Evolutionary conservation across 2,888 invertebrate species (phyloP).

Genomic region (Tipula vernalis): DNA sequence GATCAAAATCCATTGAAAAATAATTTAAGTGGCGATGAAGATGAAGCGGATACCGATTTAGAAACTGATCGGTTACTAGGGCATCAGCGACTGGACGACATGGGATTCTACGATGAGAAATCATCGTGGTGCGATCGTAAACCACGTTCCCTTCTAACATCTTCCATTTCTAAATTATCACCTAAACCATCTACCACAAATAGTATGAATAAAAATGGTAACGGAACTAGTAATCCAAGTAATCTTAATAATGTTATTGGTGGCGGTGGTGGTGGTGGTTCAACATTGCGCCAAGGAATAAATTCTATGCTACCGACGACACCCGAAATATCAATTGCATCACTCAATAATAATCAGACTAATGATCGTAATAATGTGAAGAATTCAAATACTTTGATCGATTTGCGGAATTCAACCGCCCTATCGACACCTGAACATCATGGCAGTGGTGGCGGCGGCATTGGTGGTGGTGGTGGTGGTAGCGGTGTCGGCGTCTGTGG

Average conservation of each 20-base stretch:
- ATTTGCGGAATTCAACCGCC: slow-evolving; percentile 24
- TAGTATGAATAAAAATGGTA: neutral
- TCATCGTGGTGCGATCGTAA: slow-evolving; percentile 32
- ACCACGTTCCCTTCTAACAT: slow-evolving; percentile 24
- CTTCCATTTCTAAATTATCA: slow-evolving; percentile 33
- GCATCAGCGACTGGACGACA: slow-evolving; percentile 87
- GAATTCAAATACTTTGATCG: slow-evolving; percentile 25
- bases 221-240: neutral
- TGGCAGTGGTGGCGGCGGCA: neutral
- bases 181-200: slow-evolving; percentile 32
- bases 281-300: slow-evolving; percentile 29
- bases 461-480: neutral
- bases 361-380: slow-evolving; percentile 6
- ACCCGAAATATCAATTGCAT: slow-evolving; percentile 28
- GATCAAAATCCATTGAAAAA: slow-evolving; percentile 40
- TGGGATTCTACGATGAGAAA: slow-evolving; percentile 85
- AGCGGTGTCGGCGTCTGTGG: slow-evolving; percentile 17
- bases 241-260: neutral
- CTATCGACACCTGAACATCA: slow-evolving; percentile 33
- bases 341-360: neutral
- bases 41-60: slow-evolving; percentile 91
- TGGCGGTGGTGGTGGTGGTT: slow-evolving; percentile 16
- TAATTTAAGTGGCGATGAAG: slow-evolving; percentile 49
- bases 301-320: slow-evolving; percentile 34
- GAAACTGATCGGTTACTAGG: slow-evolving; percentile 94